Base-by-base conservation (phyloP, 2,113 vertebrate genomes). In the Erythrolamprus reginae region DNA sequence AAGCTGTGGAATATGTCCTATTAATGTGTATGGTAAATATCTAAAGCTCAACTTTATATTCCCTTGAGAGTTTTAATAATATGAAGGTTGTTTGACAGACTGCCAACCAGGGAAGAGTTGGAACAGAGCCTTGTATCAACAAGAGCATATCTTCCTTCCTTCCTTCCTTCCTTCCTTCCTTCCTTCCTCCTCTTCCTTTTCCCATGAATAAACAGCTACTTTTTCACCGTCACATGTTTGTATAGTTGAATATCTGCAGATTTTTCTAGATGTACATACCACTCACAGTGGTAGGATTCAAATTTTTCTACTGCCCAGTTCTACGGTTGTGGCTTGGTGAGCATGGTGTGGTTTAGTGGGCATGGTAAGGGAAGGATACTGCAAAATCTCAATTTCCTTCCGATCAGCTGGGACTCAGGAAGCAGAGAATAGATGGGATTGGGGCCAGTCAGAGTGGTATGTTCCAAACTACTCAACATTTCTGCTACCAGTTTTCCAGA, bases 31-130 rank as follows among this genome's bases (percentile, higher is more conserved):
- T 95, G 95, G 95, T 97, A 96, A 97, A 96, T 77, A 94, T 96
- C 97, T 96, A 95, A 96, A 93, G 95, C 96, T 97, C 94, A 97
- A 95, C 97, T 98, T 95, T 91, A 93, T 96, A 95, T 97, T 96
- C 97, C 97, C 97, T 96, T 93, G 97, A 97, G 97, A 97, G 96
- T 97, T 97, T 96, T 96, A 98, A 97, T 96, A 98, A 97, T 98
- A 97, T 96, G 96, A 97, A 97, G 96, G 96, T 96, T 96, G 98
- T 98, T 97, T 98, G 97, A 97, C 95, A 91, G 53, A 17, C 92
- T 94, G 97, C 97, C 98, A 97, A 97, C 96, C 95, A 95, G 96
- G 94, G 96, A 95, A 95, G 97, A 93, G 85, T 92, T 97, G 96
- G 96, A 97, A 77, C 0, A 5, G 90, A 96, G 96, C 97, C 97